Conservation (phyloP, 2,113 vertebrate species). For the Heliornis fulica region DNA sequence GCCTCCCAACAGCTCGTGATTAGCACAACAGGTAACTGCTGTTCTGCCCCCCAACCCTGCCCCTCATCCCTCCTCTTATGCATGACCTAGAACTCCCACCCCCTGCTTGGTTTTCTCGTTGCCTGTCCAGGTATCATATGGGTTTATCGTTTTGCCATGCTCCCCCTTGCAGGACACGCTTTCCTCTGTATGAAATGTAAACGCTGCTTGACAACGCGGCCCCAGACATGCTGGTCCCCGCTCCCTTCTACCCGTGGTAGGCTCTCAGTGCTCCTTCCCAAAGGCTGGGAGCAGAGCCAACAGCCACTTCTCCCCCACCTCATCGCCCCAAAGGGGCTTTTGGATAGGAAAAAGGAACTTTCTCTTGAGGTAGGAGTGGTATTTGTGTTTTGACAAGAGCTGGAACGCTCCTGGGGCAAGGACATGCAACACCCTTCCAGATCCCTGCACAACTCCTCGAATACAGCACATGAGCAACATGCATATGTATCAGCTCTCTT, state of each 20-base stretch:
- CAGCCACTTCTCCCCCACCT: background rate
- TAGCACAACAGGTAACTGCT: constrained; percentile 36
- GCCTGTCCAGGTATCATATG: background rate
- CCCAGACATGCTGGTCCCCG: background rate
- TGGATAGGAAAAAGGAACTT: background rate
- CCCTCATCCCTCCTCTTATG: background rate
- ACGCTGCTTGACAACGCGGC: background rate
- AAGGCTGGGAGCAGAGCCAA: background rate
- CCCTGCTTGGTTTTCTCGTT: background rate
- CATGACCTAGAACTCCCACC: background rate
- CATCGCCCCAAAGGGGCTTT: background rate
- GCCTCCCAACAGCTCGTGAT: constrained; percentile 25
- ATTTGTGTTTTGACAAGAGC: background rate
- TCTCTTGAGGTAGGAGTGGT: background rate
- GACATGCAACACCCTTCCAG: background rate
- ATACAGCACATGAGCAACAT: background rate
- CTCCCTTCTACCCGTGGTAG: background rate
- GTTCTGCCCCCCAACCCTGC: background rate
- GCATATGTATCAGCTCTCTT: constrained; percentile 4
- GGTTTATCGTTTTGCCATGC: constrained; percentile 41
- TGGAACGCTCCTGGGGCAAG: background rate
- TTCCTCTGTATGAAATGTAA: constrained; percentile 18
- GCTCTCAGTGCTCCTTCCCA: background rate
- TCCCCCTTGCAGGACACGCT: constrained; percentile 34
- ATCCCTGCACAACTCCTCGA: background rate